Percentiles rank a stretch among this genome's conserved stretches.
Conservation (phyloP, 2,888 invertebrate species). For the Brachyptera putata region DNA sequence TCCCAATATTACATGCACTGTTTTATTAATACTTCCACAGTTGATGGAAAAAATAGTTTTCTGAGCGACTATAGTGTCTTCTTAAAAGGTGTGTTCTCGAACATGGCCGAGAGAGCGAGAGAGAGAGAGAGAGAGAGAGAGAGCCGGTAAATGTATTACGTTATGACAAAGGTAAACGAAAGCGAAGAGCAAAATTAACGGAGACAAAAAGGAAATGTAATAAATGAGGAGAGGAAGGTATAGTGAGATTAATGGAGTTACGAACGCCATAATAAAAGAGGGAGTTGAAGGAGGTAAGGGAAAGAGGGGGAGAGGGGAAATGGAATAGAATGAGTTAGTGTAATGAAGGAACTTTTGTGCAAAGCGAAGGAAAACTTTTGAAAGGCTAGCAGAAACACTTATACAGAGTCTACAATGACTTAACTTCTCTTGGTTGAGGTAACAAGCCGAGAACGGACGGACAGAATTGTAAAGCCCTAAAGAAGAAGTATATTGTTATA, state of each 20-base stretch:
- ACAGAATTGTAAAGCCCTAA: not conserved
- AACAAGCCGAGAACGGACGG: not conserved
- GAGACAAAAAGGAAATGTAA: slow-evolving; percentile 24
- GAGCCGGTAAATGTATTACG: slow-evolving; percentile 25
- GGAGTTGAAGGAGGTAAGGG: no score
- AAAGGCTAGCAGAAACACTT: slow-evolving; percentile 27
- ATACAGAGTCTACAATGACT: slow-evolving; percentile 22
- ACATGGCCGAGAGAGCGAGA: no score
- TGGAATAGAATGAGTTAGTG: slow-evolving; percentile 6
- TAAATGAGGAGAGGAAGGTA: slow-evolving; percentile 20
- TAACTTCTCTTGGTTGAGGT: slow-evolving; percentile 4
- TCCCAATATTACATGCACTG: no score
- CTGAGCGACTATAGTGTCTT: no score
- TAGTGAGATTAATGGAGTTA: slow-evolving; percentile 21
- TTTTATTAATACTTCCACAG: no score
- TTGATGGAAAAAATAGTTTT: no score
- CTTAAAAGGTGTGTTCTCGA: no score
- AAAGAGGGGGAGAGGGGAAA: no score
- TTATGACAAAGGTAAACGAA: slow-evolving; percentile 23
- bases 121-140: no score
- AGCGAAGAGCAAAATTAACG: slow-evolving; percentile 23
- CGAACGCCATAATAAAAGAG: slow-evolving; percentile 19
- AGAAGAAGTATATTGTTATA: not conserved
- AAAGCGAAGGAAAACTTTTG: slow-evolving; percentile 20
- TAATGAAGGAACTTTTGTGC: slow-evolving; percentile 25